Percentiles rank a stretch among this genome's conserved stretches.
Evolutionary conservation across 2,113 vertebrate genomes (phyloP).

Genomic region (Octodon degus): DNA sequence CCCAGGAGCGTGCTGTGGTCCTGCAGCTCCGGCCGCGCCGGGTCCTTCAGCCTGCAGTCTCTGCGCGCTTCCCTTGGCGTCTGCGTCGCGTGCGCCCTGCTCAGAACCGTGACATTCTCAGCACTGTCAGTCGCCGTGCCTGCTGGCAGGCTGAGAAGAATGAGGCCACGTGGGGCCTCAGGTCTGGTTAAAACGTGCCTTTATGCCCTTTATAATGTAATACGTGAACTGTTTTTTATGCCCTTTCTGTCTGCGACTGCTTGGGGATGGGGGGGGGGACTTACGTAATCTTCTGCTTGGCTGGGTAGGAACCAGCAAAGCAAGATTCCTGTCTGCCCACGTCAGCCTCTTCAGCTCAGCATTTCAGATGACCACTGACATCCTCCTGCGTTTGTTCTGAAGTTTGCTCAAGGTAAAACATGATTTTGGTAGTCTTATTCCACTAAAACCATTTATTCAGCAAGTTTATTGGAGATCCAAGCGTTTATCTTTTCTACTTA

Average conservation of each 20-base stretch:
- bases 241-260: constrained; percentile 85
- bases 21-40: accelerated
- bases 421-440: neutral
- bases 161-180: constrained; percentile 79
- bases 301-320: constrained; percentile 77
- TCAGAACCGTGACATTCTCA: constrained; percentile 86
- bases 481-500: neutral
- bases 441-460: neutral
- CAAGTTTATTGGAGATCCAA: neutral
- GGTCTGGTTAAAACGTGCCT: constrained; percentile 83
- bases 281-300: constrained; percentile 87
- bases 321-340: constrained; percentile 36
- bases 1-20: accelerated
- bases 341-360: constrained; percentile 60
- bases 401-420: neutral
- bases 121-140: constrained; percentile 79
- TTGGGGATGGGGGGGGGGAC: constrained; percentile 82
- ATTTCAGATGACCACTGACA: neutral
- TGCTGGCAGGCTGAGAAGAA: constrained; percentile 81
- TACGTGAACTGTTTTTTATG: constrained; percentile 83
- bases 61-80: neutral
- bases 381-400: neutral
- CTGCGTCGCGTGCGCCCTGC: accelerated
- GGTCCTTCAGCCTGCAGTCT: too few species aligned
- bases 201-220: constrained; percentile 82